Evolutionary conservation across 2,797 vertebrate genomes (phyloP).

Genomic region (Coregonus suidteri): DNA sequence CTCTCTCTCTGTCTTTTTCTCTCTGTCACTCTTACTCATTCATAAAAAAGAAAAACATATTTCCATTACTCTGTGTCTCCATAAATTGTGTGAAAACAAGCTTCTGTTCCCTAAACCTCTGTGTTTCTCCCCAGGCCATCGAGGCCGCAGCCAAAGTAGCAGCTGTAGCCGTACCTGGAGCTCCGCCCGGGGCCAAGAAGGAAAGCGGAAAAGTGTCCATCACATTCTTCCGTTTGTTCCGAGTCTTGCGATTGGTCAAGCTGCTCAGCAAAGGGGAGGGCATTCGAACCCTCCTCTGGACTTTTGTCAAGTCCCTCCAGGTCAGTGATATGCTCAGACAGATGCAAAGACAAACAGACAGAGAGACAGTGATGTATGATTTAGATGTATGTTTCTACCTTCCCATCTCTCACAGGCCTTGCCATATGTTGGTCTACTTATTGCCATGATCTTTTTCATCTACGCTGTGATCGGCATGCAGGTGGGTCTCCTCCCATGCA

Average conservation of each 20-base stretch:
- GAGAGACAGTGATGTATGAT: background rate
- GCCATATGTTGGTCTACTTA: constrained; percentile 93
- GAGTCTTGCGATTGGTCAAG: constrained; percentile 92
- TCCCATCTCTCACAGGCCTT: constrained; percentile 76
- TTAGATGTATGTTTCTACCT: background rate
- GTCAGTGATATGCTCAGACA: constrained; percentile 59
- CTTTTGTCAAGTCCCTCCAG: constrained; percentile 96
- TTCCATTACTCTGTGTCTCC: background rate
- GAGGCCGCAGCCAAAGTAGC: background rate
- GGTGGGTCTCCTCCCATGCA: constrained; percentile 60
- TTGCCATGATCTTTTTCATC: constrained; percentile 98
- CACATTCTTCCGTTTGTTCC: constrained; percentile 94
- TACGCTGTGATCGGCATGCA: constrained; percentile 97
- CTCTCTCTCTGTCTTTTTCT: too few species aligned
- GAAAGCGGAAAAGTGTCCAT: constrained; percentile 94
- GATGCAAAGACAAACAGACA: background rate
- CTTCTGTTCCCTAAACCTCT: background rate
- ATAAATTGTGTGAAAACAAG: background rate
- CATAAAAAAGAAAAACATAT: too few species aligned
- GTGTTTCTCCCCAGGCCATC: constrained; percentile 58
- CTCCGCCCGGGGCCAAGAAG: constrained; percentile 71
- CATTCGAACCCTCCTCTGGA: constrained; percentile 94
- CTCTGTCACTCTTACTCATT: constrained; percentile 1
- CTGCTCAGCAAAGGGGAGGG: constrained; percentile 95
- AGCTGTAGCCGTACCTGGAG: background rate